Base-by-base conservation (phyloP, 1,140 invertebrate species). In the Trichogramma pretiosum region DNA sequence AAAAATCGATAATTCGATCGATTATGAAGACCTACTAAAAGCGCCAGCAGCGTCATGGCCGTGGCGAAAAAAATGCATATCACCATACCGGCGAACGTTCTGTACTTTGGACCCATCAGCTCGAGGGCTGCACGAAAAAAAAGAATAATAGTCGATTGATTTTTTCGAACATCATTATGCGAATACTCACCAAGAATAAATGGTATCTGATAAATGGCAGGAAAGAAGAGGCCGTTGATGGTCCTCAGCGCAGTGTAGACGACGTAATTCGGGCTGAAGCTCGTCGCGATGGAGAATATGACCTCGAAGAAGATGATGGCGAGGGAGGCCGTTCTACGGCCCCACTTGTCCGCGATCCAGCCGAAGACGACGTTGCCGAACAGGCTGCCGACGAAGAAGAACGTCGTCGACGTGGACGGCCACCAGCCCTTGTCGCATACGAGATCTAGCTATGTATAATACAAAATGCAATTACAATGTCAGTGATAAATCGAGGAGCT, bases 311-410 rank as follows among this genome's bases (percentile, higher is more conserved):
- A 71, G 4, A 86, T 74, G 63, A 82, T 83, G 18, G 80, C 70
- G 40, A 84, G 77, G 50, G 84, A 82, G 32, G 83, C 74, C 11
- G 78, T 77, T 39, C 82, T 77, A 33, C 84, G 74, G 9, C 85
- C 85, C 65, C 80, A 79, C 61, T 82, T 81, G 57, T 84, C 82
- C 11, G 81, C 81, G 50, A 83, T 77, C 75, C 77, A 81, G 18
- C 81, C 81, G 54, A 83, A 83, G n/a, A 84, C 73, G 5, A 82
- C 72, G 53, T 82, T 83, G 2, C 82, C 80, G 53, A 84, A 80
- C 11, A 84, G 74, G 21, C 80, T 81, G 11, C 82, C 82, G 8
- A 82, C 77, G 70, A 81, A 82, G 59, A 82, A 83, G 23, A 82
- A 69, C 3, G 81, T 79, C 40, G 79, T 80, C 36, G 77, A 77